Percentiles rank a stretch among this genome's conserved stretches.
phyloP scores from a whole-genome alignment of 2,113 vertebrate genomes.

The Corynorhinus townsendii region DNA sequence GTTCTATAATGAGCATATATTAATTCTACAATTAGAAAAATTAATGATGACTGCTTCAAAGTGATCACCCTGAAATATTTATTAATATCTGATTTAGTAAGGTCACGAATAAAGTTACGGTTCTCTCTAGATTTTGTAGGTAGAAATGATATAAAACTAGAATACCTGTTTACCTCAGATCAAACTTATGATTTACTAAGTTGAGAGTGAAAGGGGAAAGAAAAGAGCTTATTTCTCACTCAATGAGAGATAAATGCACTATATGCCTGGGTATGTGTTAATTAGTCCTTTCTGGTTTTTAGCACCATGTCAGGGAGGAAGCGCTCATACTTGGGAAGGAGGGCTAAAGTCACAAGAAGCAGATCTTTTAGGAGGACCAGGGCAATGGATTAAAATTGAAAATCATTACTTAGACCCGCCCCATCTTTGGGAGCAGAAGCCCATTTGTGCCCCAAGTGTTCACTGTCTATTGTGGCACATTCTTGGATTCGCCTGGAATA shows the following conservation, averaged over 20 bases:
- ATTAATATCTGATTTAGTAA: not conserved
- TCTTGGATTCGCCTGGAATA: not conserved
- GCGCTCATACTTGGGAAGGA: not conserved
- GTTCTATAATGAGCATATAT: not conserved
- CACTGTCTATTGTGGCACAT: not conserved
- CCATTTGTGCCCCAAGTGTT: not conserved
- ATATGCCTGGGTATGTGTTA: not conserved
- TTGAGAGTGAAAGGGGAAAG: not conserved
- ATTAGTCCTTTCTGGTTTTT: not conserved
- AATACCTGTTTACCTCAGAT: not conserved
- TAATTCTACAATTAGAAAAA: not conserved
- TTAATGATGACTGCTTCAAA: not conserved
- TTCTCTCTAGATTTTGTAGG: not conserved
- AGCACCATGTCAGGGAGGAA: not conserved
- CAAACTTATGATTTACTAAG: not conserved
- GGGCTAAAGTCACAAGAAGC: not conserved
- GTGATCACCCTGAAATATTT: not conserved
- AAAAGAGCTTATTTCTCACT: not conserved
- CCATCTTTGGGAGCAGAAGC: not conserved
- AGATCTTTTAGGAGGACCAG: not conserved
- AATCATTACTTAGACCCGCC: not conserved
- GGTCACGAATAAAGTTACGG: not conserved
- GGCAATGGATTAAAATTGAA: not conserved
- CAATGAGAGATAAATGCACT: not conserved
- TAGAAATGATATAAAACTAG: not conserved